Evolutionary conservation across 2,113 vertebrate species (phyloP), one percentile per base, ranked within the genome.

Genomic region (Callospermophilus lateralis): DNA sequence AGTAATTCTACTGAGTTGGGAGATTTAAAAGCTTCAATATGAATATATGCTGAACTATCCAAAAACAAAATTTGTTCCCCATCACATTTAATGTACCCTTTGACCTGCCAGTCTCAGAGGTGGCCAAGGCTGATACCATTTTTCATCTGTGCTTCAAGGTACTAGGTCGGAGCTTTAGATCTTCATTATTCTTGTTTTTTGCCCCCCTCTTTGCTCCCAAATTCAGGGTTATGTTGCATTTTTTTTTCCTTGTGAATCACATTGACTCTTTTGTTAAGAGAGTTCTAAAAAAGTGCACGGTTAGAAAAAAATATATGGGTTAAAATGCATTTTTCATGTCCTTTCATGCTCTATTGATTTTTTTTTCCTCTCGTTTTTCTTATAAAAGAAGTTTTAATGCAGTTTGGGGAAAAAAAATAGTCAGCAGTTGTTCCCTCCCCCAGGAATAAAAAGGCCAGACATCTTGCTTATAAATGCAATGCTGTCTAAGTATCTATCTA

Each of bases 321-420:
- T 97, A 97, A 97, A 99, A 98, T 98, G 96, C 98, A 98, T 98
- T 99, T 98, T 98, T 98, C 98, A 98, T 98, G 97, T 98, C 97
- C 97, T 98, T 98, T 98, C 97, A 97, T 97, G 98, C 97, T 98
- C 96, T 98, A 99, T 99, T 97, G 98, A 98, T 98, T 98, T 98
- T 96, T 98, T 90, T 97, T 96, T 24, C 55, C 97, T 95, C 97
- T 97, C 92, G 0, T 98, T 98, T 98, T 98, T 98, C 98, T 98
- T 97, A 98, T 95, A 97, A 97, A 98, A 98, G 98, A 98, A 98
- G 96, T 96, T 97, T 96, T 97, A 97, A 98, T 98, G 97, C 88
- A 93, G 85, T 96, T 98, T 97, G 96, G 92, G 90, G 4, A n/a
- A 11, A 89, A 89, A 97, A 97, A 92, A 80, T 89, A 96, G 94